Percentiles rank a stretch among this genome's conserved stretches.
Conservation (phyloP, 2,888 invertebrate genomes). For the Synanthedon tipuliformis region DNA sequence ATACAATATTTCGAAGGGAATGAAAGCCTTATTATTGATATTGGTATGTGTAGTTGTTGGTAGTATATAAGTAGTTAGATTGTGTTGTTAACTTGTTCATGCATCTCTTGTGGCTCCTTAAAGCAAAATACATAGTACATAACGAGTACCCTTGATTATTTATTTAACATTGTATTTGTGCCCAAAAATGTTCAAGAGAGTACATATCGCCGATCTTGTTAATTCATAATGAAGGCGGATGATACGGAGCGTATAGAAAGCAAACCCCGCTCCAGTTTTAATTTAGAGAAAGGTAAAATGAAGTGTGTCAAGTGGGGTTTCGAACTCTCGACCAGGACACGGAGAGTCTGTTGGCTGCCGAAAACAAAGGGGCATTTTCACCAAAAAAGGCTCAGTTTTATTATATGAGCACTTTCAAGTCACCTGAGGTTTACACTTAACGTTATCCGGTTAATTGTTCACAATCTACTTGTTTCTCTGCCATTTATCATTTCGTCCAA, state of each 20-base stretch:
- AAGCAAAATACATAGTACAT: too few relatives aligned
- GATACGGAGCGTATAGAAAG: constrained; percentile 36
- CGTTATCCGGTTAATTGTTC: background rate
- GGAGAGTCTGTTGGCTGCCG: constrained; percentile 50
- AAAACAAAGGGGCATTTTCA: constrained; percentile 48
- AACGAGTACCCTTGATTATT: too few relatives aligned
- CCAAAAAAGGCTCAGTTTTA: constrained; percentile 9
- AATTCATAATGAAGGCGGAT: constrained; percentile 35
- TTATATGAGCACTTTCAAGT: constrained; percentile 38
- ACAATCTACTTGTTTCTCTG: too few relatives aligned
- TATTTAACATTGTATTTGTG: too few relatives aligned
- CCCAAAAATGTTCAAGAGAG: too few relatives aligned
- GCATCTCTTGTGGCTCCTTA: too few relatives aligned
- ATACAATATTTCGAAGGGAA: too few relatives aligned
- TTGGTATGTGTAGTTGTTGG: too few relatives aligned
- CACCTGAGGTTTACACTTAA: constrained; percentile 42
- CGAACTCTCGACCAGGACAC: constrained; percentile 41
- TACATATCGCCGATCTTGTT: constrained; percentile 15
- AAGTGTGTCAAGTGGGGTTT: constrained; percentile 63
- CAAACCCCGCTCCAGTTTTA: constrained; percentile 46
- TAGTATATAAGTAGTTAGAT: too few relatives aligned
- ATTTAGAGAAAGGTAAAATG: constrained; percentile 60
- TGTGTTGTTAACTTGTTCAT: too few relatives aligned
- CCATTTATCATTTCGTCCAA: too few relatives aligned
- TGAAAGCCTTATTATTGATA: too few relatives aligned